These are phyloP conservation scores for Pomatostomus ruficeps DNA, from an alignment of 2,113 vertebrate species.

Conservation along the genomic window DNA sequence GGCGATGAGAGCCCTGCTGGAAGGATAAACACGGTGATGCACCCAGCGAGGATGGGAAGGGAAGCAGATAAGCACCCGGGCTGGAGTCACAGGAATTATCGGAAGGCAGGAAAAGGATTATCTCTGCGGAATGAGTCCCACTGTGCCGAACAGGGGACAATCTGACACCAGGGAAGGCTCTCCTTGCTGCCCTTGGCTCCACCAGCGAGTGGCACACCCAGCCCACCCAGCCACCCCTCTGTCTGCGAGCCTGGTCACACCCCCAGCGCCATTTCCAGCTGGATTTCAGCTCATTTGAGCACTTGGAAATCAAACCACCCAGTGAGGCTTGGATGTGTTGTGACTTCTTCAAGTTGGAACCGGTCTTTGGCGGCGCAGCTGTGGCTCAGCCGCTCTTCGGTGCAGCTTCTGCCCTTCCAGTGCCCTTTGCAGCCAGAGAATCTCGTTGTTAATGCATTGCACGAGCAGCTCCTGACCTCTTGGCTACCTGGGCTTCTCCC, in stretches of 20 bases:
- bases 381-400: neutral
- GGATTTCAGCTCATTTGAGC: neutral
- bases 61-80: neutral
- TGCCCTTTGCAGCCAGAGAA: neutral
- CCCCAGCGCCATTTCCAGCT: fast-evolving
- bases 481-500: neutral
- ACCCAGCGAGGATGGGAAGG: neutral
- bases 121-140: neutral
- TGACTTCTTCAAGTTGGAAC: neutral
- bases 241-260: neutral
- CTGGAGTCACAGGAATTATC: neutral
- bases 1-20: neutral
- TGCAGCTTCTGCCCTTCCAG: neutral
- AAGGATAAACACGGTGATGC: neutral
- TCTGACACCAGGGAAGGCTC: neutral
- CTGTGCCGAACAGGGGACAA: neutral
- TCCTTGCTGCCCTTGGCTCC: neutral
- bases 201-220: neutral
- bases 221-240: neutral
- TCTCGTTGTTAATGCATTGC: neutral
- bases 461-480: neutral
- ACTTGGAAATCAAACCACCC: neutral
- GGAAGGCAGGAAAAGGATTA: neutral
- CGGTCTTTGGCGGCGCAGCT: neutral
- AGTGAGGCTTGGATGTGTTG: neutral